Base-by-base conservation (phyloP, 2,113 vertebrate species). In the Myotis yumanensis region DNA sequence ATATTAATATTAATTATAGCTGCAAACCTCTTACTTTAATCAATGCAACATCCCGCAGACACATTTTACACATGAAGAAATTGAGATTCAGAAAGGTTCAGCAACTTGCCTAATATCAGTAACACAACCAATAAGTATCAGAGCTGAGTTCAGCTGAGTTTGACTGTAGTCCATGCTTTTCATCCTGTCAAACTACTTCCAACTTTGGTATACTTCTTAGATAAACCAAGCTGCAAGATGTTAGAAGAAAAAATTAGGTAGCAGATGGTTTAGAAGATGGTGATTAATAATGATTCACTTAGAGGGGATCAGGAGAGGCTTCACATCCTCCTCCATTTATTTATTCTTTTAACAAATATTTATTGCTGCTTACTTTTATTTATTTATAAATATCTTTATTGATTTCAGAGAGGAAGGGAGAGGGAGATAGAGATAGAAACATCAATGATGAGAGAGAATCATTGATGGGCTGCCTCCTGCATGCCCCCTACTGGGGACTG, bases 201-300 rank as follows among this genome's bases (percentile, higher is more conserved):
- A 88, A 81, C 71, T 93, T 93, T 87, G 66, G 28, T 69, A 86
- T 28, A 37, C 75, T 93, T 79, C 28, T 93, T 91, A 83, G 68
- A 40, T 68, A 93, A 73, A 68, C 69, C 28, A 94, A 86, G 57
- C 43, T 71, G 75, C 11, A 68, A 84, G 64, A 69, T 51, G 23
- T 89, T 87, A 90, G 52, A 95, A 90, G 75, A 79, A 77, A 95
- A 87, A 91, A 51, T 37, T 84, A 89, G 62, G 75, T 89, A 90
- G 91, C 66, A 85, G n/a, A 59, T 92, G 16, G 25, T 72, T 0
- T 81, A 90, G 68, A 94, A 68, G 28, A n/a, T 87, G 57, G 30
- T 90, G 76, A 95, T 69, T 76, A 76, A 90, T 90, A 18, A 37
- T 84, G 77, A 92, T 69, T 86, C 16, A 71, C 84, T 84, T 86